Conservation (phyloP, 2,797 vertebrate species). For the Lithobates sylvaticus region DNA sequence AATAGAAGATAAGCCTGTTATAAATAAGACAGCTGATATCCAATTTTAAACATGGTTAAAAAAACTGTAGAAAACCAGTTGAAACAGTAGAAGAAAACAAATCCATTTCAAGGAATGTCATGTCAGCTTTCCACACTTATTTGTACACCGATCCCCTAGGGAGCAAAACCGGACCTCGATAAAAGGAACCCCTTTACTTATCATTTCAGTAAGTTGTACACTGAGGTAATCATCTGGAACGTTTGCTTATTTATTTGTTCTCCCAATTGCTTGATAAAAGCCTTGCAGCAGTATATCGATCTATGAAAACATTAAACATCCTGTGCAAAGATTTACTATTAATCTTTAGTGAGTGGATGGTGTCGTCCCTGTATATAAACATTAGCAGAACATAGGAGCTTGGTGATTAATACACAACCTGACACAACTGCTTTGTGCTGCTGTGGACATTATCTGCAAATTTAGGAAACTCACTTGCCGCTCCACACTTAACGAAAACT, state of each 20-base stretch:
- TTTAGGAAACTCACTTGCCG: too few species aligned
- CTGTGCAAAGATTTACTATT: slow-evolving; percentile 54
- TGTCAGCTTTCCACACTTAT: too few species aligned
- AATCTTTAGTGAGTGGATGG: slow-evolving; percentile 48
- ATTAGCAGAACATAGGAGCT: not conserved
- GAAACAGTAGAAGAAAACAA: not conserved
- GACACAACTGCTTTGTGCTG: not conserved
- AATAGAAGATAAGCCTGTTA: too few species aligned
- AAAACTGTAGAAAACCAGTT: too few species aligned
- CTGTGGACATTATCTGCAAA: not conserved
- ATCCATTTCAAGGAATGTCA: not conserved
- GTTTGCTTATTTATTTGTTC: slow-evolving; percentile 38
- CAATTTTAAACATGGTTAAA: not conserved
- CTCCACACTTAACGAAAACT: too few species aligned
- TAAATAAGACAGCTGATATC: not conserved
- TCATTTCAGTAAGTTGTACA: not conserved
- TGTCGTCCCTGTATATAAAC: slow-evolving; percentile 44
- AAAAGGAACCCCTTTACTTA: not conserved
- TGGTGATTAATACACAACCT: slow-evolving; percentile 48
- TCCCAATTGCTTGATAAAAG: slow-evolving; percentile 43
- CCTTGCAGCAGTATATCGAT: slow-evolving; percentile 40
- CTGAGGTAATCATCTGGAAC: slow-evolving; percentile 22
- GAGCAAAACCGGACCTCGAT: not conserved
- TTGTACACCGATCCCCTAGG: not conserved
- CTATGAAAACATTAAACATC: slow-evolving; percentile 45